Conservation (phyloP, 2,113 vertebrate species). For the Actinemys pallida region DNA sequence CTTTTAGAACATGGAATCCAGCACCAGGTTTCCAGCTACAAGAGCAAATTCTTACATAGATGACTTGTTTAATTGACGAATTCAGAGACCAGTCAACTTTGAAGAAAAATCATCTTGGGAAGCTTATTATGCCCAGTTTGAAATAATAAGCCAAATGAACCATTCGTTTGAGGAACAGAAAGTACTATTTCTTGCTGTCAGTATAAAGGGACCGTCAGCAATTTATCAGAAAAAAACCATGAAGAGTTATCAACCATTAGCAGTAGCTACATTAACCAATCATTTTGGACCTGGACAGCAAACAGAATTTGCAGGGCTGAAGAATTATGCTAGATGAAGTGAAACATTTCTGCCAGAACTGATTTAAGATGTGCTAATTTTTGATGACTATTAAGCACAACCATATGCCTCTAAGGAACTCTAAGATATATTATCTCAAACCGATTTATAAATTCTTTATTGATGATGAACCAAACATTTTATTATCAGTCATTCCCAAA, state of each 20-base stretch:
- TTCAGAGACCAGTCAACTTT: conserved; percentile 26
- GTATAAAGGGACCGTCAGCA: neutral
- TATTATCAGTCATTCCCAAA: neutral
- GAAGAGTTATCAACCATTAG: neutral
- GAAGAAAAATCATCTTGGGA: conserved; percentile 23
- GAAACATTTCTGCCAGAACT: neutral
- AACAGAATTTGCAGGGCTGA: conserved; percentile 11
- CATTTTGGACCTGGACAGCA: neutral
- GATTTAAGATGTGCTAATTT: neutral
- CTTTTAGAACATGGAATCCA: neutral
- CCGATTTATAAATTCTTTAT: accelerated
- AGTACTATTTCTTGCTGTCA: neutral
- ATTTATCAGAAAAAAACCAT: conserved; percentile 38
- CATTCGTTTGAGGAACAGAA: neutral
- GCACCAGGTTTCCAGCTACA: neutral
- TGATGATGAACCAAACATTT: neutral
- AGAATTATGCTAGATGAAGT: neutral
- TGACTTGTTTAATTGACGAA: conserved; percentile 48
- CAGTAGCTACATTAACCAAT: neutral
- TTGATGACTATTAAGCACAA: neutral
- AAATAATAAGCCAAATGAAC: conserved; percentile 44
- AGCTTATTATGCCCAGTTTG: neutral
- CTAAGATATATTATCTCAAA: neutral
- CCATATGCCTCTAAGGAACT: neutral
- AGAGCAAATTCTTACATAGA: conserved; percentile 16